A percentile compares a stretch with the other conserved stretches of the same genome.
Evolutionary conservation across 1,140 invertebrate species (phyloP).

Genomic region (Leptinotarsa texana): DNA sequence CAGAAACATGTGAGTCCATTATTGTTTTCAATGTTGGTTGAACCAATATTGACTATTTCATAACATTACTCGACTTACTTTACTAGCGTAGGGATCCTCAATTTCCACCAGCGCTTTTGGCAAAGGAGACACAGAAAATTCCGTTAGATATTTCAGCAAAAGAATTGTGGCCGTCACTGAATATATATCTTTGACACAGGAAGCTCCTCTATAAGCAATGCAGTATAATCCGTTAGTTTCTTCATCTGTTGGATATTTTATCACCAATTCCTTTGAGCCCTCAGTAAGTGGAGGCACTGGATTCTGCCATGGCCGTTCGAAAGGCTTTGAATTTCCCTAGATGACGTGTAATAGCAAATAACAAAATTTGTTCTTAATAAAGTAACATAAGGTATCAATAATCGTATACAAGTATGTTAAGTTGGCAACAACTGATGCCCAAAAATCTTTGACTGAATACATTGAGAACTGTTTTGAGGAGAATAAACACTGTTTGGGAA

Average conservation of each 20-base stretch:
- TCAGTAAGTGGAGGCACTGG: constrained; percentile 66
- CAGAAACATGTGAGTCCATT: too few relatives aligned
- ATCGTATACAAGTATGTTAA: too few relatives aligned
- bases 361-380: too few relatives aligned
- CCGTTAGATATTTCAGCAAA: constrained; percentile 82
- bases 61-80: constrained; percentile 59
- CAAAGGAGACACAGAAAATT: constrained; percentile 81
- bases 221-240: constrained; percentile 82
- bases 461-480: too few relatives aligned
- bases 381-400: too few relatives aligned
- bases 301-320: constrained; percentile 76
- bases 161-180: constrained; percentile 68
- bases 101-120: constrained; percentile 84
- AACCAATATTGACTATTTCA: not conserved
- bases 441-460: too few relatives aligned
- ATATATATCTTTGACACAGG: constrained; percentile 62
- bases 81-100: constrained; percentile 78
- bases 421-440: too few relatives aligned
- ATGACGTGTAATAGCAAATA: not conserved
- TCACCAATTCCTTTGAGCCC: constrained; percentile 58
- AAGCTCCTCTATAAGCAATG: constrained; percentile 83
- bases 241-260: constrained; percentile 81
- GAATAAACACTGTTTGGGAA: too few relatives aligned
- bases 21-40: not conserved
- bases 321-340: constrained; percentile 63